Evolutionary conservation across 2,888 invertebrate genomes (phyloP), one percentile per base, ranked within the genome.

Genomic region (Subacronicta megacephala): DNA sequence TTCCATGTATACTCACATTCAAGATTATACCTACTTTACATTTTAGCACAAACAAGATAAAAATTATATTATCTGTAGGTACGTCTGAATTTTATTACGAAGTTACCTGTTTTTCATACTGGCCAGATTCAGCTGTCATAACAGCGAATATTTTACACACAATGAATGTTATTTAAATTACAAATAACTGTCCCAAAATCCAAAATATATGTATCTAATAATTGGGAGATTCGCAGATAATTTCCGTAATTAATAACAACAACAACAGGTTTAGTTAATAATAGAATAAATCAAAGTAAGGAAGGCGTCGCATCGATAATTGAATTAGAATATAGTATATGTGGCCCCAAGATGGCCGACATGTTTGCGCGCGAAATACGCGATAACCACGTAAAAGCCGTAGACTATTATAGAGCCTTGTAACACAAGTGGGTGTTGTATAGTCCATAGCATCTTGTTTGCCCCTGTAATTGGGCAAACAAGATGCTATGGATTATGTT

Each of bases 321-420:
- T 74, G 61, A 56, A 68, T 61, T 64, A 47, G 55, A 69, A 43
- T 65, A 62, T 9, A 26, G 1, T 50, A 29, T 53, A 56, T 20
- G 35, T 46, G 15, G 50, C 17, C 51, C 29, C 61, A 75, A 74
- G 45, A 74, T 74, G 74, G 74, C 76, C 41, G 67, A 45, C 38
- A 12, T 44, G 41, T 42, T 55, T 64, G 58, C 54, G 56, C 53
- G 62, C 67, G 33, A 66, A 67, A 60, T 52, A 57, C 33, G 50
- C 31, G 43, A 31, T 17, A 17, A 50, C 40, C 17, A 31, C n/a
- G n/a, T n/a, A n/a, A 5, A 31, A 29, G 4, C 10, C 12, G 26
- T 40, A 35, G 44, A 58, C n/a, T n/a, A n/a, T n/a, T n/a, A n/a
- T n/a, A n/a, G n/a, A n/a, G n/a, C n/a, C n/a, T n/a, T n/a, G n/a